phyloP scores from a whole-genome alignment of 2,113 vertebrate genomes.

The Cyanoliseus patagonus region DNA sequence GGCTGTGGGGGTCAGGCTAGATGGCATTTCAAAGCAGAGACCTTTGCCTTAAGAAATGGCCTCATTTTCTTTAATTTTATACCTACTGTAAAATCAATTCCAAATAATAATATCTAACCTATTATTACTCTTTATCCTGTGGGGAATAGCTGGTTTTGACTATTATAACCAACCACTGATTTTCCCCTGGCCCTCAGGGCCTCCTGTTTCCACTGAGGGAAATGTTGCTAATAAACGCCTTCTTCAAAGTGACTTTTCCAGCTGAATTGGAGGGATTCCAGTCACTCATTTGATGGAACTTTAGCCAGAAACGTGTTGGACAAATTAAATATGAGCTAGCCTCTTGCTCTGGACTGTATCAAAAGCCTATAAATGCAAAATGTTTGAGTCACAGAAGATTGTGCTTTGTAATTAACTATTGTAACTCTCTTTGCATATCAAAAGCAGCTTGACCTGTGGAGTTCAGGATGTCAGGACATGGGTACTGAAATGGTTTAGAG shows the following conservation, averaged over 20 bases:
- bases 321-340: constrained; percentile 86
- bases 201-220: constrained; percentile 74
- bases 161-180: constrained; percentile 68
- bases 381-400: constrained; percentile 73
- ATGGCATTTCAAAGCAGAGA: neutral
- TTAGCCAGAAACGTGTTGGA: constrained; percentile 83
- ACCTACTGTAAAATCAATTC: constrained; percentile 45
- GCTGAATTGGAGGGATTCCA: constrained; percentile 64
- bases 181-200: constrained; percentile 68
- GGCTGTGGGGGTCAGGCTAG: neutral
- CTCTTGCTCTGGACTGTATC: constrained; percentile 81
- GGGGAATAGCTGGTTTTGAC: constrained; percentile 21
- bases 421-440: constrained; percentile 79
- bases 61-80: neutral
- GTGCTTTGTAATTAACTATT: constrained; percentile 76
- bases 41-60: neutral
- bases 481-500: constrained; percentile 12
- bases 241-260: constrained; percentile 76
- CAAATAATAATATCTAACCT: constrained; percentile 19
- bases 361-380: constrained; percentile 77
- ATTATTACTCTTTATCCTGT: constrained; percentile 51
- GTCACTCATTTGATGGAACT: constrained; percentile 69
- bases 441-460: constrained; percentile 43
- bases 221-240: constrained; percentile 79
- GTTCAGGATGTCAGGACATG: constrained; percentile 57